These are phyloP conservation scores for Amyelois transitella DNA, from an alignment of 1,140 invertebrate species.

Conservation along the genomic window DNA sequence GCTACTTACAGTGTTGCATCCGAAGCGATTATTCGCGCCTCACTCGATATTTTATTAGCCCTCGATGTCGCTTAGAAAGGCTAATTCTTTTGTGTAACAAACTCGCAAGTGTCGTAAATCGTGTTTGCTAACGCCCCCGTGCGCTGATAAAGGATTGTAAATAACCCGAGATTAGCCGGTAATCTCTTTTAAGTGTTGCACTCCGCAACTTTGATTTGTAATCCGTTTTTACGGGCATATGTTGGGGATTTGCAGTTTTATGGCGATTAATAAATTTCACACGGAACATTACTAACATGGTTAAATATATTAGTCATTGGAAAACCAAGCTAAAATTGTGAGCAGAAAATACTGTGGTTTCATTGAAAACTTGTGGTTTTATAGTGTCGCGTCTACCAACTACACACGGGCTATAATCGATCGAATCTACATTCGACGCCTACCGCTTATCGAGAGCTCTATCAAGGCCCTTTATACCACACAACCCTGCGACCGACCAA, in stretches of 20 bases:
- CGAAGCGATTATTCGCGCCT: conserved; percentile 55
- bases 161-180: conserved; percentile 51
- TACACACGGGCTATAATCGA: conserved; percentile 53
- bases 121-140: conserved; percentile 40
- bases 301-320: background rate
- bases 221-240: conserved; percentile 38
- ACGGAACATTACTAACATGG: background rate
- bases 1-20: conserved; percentile 63
- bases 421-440: conserved; percentile 59
- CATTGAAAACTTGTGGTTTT: background rate
- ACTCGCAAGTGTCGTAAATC: conserved; percentile 50
- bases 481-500: conserved; percentile 54
- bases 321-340: background rate
- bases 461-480: conserved; percentile 61
- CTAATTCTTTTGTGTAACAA: conserved; percentile 55
- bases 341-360: background rate
- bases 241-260: conserved; percentile 14
- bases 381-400: conserved; percentile 12
- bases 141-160: conserved; percentile 60
- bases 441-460: conserved; percentile 65
- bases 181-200: conserved; percentile 46
- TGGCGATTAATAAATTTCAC: conserved; percentile 2
- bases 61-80: conserved; percentile 62
- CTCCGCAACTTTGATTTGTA: conserved; percentile 38
- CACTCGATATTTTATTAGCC: conserved; percentile 59